phyloP scores from a whole-genome alignment of 2,797 vertebrate species.

The Prionace glauca region DNA sequence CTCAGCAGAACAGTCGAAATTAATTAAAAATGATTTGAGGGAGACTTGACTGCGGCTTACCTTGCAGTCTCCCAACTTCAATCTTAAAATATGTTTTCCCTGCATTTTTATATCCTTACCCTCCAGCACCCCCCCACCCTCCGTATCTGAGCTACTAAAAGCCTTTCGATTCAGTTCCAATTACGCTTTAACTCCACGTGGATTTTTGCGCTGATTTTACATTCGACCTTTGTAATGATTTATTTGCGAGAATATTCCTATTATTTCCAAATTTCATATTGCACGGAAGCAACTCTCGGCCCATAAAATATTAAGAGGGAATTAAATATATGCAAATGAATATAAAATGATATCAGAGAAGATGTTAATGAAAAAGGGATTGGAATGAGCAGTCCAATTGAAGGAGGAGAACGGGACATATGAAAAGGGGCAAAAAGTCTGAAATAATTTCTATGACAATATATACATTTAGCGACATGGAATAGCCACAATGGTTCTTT shows the following conservation, averaged over 20 bases:
- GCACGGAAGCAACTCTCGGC: neutral
- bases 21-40: neutral
- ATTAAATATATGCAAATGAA: neutral
- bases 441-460: neutral
- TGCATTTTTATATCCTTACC: neutral
- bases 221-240: neutral
- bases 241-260: neutral
- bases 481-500: neutral
- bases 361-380: neutral
- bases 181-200: neutral
- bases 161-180: neutral
- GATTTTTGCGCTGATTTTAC: neutral
- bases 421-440: no score
- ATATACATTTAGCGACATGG: neutral
- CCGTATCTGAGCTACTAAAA: neutral
- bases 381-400: neutral
- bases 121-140: no score
- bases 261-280: neutral
- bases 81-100: neutral
- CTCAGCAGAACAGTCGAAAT: neutral
- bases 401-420: neutral
- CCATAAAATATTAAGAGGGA: neutral
- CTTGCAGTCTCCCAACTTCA: neutral
- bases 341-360: neutral
- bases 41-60: neutral